Conservation (phyloP, 1,140 invertebrate genomes). For the Sarcophaga peregrina region DNA sequence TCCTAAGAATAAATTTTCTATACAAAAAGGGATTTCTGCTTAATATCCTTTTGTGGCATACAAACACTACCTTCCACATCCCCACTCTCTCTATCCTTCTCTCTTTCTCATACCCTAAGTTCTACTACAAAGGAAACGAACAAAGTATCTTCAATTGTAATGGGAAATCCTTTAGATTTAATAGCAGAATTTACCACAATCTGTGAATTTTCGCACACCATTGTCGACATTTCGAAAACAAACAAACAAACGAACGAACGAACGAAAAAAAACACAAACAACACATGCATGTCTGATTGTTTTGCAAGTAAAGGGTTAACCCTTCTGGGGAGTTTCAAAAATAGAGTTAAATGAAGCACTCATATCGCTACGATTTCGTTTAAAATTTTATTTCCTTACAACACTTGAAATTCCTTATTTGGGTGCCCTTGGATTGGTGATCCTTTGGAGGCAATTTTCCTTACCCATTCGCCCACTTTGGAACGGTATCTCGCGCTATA, state of each 20-base stretch:
- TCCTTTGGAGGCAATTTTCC: too few species aligned
- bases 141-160: not conserved
- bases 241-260: not conserved
- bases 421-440: too few species aligned
- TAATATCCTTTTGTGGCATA: not conserved
- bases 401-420: too few species aligned
- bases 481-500: too few species aligned
- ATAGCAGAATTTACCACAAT: constrained; percentile 34
- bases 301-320: too few species aligned
- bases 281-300: too few species aligned
- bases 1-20: not conserved
- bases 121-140: not conserved
- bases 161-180: not conserved
- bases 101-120: not conserved
- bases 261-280: too few species aligned
- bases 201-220: constrained; percentile 33
- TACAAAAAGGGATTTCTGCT: constrained; percentile 8
- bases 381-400: too few species aligned
- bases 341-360: too few species aligned
- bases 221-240: not conserved
- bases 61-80: not conserved
- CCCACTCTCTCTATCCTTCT: not conserved
- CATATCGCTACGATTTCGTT: too few species aligned
- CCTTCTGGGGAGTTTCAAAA: too few species aligned
- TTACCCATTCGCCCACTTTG: too few species aligned